These are phyloP conservation scores for Copidosoma floridanum DNA, from an alignment of 1,140 invertebrate species.

Conservation along the genomic window DNA sequence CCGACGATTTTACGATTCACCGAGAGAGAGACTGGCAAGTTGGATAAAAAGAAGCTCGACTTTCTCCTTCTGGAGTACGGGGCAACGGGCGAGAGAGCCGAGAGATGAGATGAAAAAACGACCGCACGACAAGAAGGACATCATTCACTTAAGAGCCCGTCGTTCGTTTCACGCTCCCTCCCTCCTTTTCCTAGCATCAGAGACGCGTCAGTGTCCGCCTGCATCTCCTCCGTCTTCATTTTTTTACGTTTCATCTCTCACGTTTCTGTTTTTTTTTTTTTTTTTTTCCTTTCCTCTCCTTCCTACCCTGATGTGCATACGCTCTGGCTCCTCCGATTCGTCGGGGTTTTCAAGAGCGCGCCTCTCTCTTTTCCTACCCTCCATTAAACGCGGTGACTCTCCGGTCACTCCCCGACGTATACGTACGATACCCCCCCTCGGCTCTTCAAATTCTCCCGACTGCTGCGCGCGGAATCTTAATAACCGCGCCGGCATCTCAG, in stretches of 20 bases:
- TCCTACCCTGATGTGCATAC: background rate
- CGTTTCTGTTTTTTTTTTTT: conserved; percentile 1
- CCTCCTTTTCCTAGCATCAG: no score
- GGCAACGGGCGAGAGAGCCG: background rate
- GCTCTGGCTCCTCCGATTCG: background rate
- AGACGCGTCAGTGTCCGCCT: background rate
- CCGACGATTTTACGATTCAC: no score
- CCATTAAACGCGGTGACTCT: conserved; percentile 27
- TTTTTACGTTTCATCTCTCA: background rate
- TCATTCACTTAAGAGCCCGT: conserved; percentile 18
- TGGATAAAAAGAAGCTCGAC: no score
- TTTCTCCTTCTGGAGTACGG: background rate
- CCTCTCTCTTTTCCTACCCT: background rate
- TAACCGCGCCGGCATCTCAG: background rate
- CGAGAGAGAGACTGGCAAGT: no score
- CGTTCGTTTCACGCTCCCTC: background rate
- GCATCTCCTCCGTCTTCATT: background rate
- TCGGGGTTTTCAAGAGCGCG: conserved; percentile 8
- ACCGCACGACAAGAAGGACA: no score
- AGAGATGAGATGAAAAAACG: no score
- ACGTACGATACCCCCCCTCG: no score
- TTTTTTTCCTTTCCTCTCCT: background rate
- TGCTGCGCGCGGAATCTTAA: conserved; percentile 17
- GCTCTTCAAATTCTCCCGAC: no score
- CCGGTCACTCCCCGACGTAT: background rate